Evolutionary conservation across 2,797 vertebrate genomes (phyloP), one percentile per base, ranked within the genome.

Genomic region (Protonibea diacanthus): DNA sequence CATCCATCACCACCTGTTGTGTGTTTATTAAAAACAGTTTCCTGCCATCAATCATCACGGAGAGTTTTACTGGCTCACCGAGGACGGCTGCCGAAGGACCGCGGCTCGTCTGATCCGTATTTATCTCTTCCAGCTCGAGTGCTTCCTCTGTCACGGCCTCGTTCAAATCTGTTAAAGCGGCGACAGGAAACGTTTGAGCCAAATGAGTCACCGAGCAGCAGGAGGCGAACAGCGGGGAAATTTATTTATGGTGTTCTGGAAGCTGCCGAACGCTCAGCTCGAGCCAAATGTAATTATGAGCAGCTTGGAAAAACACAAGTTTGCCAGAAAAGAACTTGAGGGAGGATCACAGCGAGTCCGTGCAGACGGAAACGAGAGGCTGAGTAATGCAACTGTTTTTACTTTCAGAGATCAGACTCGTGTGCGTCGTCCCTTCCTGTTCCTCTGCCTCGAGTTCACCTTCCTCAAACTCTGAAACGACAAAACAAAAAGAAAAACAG

Each of bases 121-220:
- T 59, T 12, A 21, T 70, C 64, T 77, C 77, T 4, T 77, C 70
- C 76, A 48, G 74, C 71, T 72, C 25, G 5, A 55, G 63, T 3
- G n/a, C 57, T 66, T 81, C 79, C 53, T 85, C 76, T 14, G 75
- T 25, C 58, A 15, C 33, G 0, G 63, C 71, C 63, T 55, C 77
- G 12, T 78, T 83, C 71, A 84, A 25, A 82, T 71, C 86, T 87
- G 78, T 7, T 18, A 49, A 74, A 62, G 52, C 23, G 3, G 61
- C 20, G 29, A 25, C 75, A 57, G 81, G 84, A 91, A 82, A 9
- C 27, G 56, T 25, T 51, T 49, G 81, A 84, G 88, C 65, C 76
- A 44, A 81, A 71, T 80, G 85, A 90, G 74, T 89, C 86, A 86
- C 11, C 0, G 42, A 83, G 75, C 80, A 86, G 85, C 77, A 33